Percentiles rank a stretch among this genome's conserved stretches.
Evolutionary conservation across 2,113 vertebrate genomes (phyloP).

Genomic region (Pseudorectes ferrugineus): DNA sequence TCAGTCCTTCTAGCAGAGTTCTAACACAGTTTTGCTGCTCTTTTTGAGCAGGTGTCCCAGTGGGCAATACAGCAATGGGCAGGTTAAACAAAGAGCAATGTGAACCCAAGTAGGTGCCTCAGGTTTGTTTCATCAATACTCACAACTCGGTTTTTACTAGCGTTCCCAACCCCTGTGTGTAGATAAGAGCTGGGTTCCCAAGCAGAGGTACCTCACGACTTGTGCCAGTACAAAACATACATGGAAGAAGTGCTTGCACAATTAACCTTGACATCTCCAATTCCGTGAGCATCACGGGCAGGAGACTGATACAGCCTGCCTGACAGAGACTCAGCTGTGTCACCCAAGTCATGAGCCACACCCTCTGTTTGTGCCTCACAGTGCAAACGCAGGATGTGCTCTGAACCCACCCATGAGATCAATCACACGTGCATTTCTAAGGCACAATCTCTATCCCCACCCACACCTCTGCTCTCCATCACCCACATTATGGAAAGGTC

Average conservation of each 20-base stretch:
- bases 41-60: not conserved
- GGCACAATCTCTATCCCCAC: not conserved
- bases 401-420: not conserved
- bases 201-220: not conserved
- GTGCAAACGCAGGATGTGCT: rapidly evolving
- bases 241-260: not conserved
- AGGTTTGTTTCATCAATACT: not conserved
- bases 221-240: not conserved
- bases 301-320: not conserved
- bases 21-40: not conserved
- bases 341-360: not conserved
- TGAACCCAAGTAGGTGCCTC: not conserved
- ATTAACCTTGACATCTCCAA: not conserved
- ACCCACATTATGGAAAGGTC: not conserved
- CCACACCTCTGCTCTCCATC: not conserved
- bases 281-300: not conserved
- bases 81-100: not conserved
- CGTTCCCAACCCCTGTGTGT: not conserved
- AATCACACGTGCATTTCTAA: rapidly evolving
- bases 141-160: not conserved
- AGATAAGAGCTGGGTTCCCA: not conserved
- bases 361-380: not conserved
- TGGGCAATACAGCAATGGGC: not conserved
- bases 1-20: not conserved
- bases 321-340: not conserved